Evolutionary conservation across 2,888 invertebrate genomes (phyloP).

Genomic region (Clistopyga incitator): DNA sequence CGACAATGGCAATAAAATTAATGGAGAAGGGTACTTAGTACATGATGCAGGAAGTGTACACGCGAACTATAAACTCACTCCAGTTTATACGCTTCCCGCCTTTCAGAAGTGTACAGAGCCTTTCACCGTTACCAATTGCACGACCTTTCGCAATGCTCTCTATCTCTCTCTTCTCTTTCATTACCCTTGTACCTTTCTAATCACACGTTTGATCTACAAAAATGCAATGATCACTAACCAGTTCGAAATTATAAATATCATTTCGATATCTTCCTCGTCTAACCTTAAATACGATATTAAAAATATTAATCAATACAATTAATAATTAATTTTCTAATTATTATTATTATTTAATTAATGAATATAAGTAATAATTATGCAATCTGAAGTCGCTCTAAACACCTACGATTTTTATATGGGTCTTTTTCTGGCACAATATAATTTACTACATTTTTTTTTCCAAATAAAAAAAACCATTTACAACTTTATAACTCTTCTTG

Average conservation of each 20-base stretch:
- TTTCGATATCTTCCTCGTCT: not conserved
- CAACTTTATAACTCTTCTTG: no score
- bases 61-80: slow-evolving; percentile 52
- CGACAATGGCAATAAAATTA: slow-evolving; percentile 42
- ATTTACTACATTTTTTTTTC: no score
- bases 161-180: not conserved
- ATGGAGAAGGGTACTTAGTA: slow-evolving; percentile 14
- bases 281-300: not conserved
- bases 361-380: no score
- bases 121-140: slow-evolving; percentile 63
- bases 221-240: not conserved
- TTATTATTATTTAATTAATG: no score
- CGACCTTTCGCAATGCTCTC: slow-evolving; percentile 58
- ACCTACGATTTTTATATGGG: no score
- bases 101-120: slow-evolving; percentile 50
- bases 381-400: no score
- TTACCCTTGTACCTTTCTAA: slow-evolving; percentile 14
- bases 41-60: slow-evolving; percentile 55
- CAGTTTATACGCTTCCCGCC: slow-evolving; percentile 41
- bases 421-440: no score
- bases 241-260: not conserved
- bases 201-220: not conserved
- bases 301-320: no score
- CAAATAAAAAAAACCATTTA: no score
- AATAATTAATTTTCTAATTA: no score